Evolutionary conservation across 30 jellyfish, hydroid and myxozoan species (phyloP), one percentile per base, ranked within the genome.

Genomic region (Sanderia malayensis): DNA sequence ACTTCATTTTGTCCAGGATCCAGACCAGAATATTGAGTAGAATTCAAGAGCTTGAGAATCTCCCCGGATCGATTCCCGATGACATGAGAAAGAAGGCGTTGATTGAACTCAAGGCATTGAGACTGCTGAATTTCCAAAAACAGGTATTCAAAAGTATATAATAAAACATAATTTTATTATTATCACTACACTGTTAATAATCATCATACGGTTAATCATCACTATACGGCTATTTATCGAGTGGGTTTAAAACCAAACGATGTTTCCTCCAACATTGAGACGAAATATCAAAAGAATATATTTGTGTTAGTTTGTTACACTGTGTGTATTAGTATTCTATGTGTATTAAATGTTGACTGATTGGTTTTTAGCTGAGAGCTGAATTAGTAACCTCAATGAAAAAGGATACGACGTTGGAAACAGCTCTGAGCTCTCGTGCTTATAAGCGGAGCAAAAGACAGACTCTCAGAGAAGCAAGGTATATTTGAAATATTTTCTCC

Each of bases 381-480:
- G 98, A 92, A 59, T 63, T 92, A 49, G 94, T 92, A 46, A 25
- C 82, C 44, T 83, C 98, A 22, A 92, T 83, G 95, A 68, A 95
- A 53, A 84, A 69, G 58, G 98, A 92, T 58, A 92, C 98, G 0
- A 92, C 98, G 18, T 73, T 92, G 74, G 98, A 92, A 55, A 92
- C 98, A 26, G 96, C 98, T 8, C 75, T 92, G 58, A 92, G 94
- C 71, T 74, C 95, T 22, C 67, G 95, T 37, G 98, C 98, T 44
- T 92, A 92, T 46, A 92, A 92, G 57, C 62, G 98, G 33, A 84
- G 96, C 72, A 92, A 92, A 44, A 74, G 98, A 46, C 98, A 92
- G 59, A 92, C 96, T 0, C 88, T 92, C 22, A 82, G 98, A 27
- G 98, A 92, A 71, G 98, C 98, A 44, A 92, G 98, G 98, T 92